These are phyloP conservation scores for Lagopus muta DNA, from an alignment of 2,113 vertebrate species.

Conservation along the genomic window DNA sequence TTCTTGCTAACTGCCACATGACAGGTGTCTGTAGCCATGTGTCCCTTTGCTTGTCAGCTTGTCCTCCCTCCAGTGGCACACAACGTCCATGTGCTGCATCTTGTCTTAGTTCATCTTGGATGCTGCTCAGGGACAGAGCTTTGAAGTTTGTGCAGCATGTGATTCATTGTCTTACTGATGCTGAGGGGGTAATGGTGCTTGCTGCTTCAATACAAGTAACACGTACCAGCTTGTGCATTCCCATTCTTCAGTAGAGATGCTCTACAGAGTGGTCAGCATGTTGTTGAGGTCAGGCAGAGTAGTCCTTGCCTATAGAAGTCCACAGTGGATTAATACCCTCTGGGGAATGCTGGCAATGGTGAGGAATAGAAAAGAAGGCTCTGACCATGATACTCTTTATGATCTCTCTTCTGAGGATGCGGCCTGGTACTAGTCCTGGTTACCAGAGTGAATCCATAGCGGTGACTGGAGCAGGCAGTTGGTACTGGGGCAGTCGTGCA, in stretches of 20 bases:
- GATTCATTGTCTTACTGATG: conserved; percentile 46
- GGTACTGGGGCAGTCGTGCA: background rate
- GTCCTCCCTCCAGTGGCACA: conserved; percentile 53
- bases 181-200: conserved; percentile 59
- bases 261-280: background rate
- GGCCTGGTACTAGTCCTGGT: background rate
- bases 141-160: conserved; percentile 62
- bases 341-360: background rate
- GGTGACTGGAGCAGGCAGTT: background rate
- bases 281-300: background rate
- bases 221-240: conserved; percentile 46
- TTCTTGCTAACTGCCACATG: conserved; percentile 67
- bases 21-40: conserved; percentile 64
- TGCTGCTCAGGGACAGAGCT: conserved; percentile 49
- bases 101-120: conserved; percentile 46
- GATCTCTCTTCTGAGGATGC: background rate
- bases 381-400: background rate
- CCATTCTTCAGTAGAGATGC: conserved; percentile 31
- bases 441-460: background rate
- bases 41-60: conserved; percentile 67
- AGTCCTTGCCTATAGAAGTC: background rate
- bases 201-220: conserved; percentile 50
- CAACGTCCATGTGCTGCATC: conserved; percentile 61
- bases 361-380: background rate
- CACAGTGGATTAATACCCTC: background rate